phyloP scores from a whole-genome alignment of 2,113 vertebrate species.

The Glareola pratincola region DNA sequence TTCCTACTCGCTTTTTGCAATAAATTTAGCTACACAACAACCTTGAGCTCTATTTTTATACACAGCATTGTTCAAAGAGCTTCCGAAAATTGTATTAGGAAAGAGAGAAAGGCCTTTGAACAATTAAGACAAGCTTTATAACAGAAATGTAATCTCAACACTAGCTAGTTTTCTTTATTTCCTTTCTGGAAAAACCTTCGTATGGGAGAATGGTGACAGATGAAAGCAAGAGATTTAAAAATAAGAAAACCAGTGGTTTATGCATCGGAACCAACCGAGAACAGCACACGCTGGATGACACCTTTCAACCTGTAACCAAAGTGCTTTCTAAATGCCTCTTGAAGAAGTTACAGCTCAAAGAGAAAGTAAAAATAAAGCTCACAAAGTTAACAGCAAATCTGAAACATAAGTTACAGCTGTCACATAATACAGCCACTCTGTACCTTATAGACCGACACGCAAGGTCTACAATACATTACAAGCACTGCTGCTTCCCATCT shows the following conservation, averaged over 20 bases:
- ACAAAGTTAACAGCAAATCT: background rate
- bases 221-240: background rate
- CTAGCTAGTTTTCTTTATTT: background rate
- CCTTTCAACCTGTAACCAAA: background rate
- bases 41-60: conserved; percentile 55
- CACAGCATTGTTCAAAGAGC: conserved; percentile 47
- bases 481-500: background rate
- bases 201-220: background rate
- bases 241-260: background rate
- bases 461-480: background rate
- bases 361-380: conserved; percentile 10
- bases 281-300: background rate
- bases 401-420: background rate
- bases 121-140: background rate
- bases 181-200: background rate
- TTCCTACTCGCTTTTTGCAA: conserved; percentile 54
- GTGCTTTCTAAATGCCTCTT: background rate
- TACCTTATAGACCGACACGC: accelerated
- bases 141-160: background rate
- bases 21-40: conserved; percentile 38
- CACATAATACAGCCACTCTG: accelerated
- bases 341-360: background rate
- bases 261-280: background rate
- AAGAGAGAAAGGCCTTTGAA: conserved; percentile 53
- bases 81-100: conserved; percentile 54